These are phyloP conservation scores for Orientallactaga bullata DNA, from an alignment of 2,113 vertebrate species.

Conservation along the genomic window DNA sequence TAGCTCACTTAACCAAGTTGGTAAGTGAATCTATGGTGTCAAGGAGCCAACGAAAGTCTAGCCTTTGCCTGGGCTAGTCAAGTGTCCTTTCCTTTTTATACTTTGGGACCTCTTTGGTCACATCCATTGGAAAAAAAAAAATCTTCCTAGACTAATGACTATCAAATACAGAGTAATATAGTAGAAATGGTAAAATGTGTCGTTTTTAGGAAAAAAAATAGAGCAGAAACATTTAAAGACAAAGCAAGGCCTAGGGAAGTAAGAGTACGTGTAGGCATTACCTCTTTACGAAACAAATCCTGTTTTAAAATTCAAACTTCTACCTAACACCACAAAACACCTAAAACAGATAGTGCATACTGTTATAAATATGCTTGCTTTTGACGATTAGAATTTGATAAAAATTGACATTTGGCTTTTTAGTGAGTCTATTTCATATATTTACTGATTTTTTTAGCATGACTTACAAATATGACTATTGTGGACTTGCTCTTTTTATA, in stretches of 20 bases:
- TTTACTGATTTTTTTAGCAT: conserved; percentile 8
- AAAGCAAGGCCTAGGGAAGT: conserved; percentile 30
- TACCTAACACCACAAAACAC: neutral
- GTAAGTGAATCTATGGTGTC: neutral
- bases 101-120: neutral
- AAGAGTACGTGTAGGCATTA: neutral
- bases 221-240: conserved; percentile 21
- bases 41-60: conserved; percentile 6
- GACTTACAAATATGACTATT: neutral
- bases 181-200: neutral
- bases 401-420: conserved; percentile 32
- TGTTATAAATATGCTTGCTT: neutral
- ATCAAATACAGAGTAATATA: neutral
- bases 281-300: neutral
- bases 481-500: neutral
- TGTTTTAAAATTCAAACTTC: conserved; percentile 60
- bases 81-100: neutral
- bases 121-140: neutral
- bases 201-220: neutral
- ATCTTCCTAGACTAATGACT: neutral
- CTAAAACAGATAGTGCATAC: neutral
- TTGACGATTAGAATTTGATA: conserved; percentile 20
- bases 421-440: neutral
- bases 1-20: neutral
- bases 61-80: neutral